Evolutionary conservation across 2,113 vertebrate species (phyloP).

Genomic region (Microtus oregoni): DNA sequence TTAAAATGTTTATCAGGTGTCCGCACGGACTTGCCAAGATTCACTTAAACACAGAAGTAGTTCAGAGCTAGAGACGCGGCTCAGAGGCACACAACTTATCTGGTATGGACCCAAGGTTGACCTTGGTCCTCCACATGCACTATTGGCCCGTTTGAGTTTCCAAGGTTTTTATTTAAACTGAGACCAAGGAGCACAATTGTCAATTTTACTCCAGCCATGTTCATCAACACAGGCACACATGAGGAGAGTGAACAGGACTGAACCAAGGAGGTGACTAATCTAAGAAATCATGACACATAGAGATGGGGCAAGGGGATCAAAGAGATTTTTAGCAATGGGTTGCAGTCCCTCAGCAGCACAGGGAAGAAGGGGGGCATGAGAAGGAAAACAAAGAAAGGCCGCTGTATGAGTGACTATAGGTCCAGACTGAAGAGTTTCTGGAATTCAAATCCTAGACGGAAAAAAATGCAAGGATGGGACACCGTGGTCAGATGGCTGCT

Average conservation of each 20-base stretch:
- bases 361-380: not conserved
- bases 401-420: fast-evolving
- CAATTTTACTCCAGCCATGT: not conserved
- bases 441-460: not conserved
- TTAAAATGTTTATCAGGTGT: not conserved
- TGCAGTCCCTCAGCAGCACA: not conserved
- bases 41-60: not conserved
- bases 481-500: not conserved
- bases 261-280: not conserved
- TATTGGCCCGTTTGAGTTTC: not conserved
- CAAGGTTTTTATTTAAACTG: not conserved
- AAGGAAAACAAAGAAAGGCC: not conserved
- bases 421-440: not conserved
- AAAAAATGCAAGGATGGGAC: not conserved
- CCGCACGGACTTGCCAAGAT: not conserved
- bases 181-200: not conserved
- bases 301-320: not conserved
- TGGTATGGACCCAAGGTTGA: not conserved
- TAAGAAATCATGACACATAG: not conserved
- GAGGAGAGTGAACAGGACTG: not conserved
- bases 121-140: not conserved
- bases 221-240: not conserved
- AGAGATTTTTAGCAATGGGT: not conserved
- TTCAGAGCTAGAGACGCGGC: not conserved
- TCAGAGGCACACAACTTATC: not conserved